Conservation (phyloP, 2,113 vertebrate genomes). For the Muntiacus muntjak region DNA sequence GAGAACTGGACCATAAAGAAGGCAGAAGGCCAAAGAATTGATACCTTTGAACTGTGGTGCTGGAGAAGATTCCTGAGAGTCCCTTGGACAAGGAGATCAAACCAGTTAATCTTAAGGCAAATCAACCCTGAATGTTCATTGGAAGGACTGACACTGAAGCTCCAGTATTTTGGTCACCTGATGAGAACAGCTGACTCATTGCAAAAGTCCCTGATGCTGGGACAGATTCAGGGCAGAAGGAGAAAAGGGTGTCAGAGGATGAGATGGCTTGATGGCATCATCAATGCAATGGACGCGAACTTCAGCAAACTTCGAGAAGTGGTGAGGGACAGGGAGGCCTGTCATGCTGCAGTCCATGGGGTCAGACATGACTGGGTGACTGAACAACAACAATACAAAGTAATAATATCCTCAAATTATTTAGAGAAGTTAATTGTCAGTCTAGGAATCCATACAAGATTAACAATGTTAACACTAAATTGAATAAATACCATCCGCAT, state of each 20-base stretch:
- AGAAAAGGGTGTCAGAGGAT: background rate
- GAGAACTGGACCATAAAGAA: background rate
- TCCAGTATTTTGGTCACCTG: background rate
- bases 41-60: background rate
- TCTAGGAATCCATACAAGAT: background rate
- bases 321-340: background rate
- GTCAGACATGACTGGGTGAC: background rate
- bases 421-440: background rate
- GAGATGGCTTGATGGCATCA: background rate
- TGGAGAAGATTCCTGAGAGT: background rate
- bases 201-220: background rate
- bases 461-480: background rate
- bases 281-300: background rate
- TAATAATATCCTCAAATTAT: background rate
- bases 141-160: background rate
- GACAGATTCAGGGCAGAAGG: background rate
- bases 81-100: background rate
- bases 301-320: background rate
- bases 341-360: background rate
- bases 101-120: background rate
- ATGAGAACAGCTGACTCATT: background rate
- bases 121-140: background rate
- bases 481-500: background rate
- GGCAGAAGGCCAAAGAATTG: background rate
- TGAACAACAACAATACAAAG: background rate